Base-by-base conservation (phyloP, 2,797 vertebrate genomes). In the Enoplosus armatus region DNA sequence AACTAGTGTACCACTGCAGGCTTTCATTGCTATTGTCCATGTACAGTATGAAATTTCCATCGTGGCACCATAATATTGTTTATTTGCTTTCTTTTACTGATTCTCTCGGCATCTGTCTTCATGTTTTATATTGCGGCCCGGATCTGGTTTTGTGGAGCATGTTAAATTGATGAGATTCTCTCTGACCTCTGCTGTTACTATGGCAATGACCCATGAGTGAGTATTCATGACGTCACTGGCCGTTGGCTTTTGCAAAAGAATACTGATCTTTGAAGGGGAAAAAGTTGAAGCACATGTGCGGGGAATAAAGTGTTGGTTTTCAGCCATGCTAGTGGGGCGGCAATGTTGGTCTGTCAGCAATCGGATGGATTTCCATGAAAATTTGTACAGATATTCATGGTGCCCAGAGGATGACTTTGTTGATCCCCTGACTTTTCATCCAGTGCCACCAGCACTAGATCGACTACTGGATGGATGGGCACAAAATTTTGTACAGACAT, bases 191-290 rank as follows among this genome's bases (percentile, higher is more conserved):
- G 18, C 51, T 70, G 75, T 89, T 82, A 74, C 73, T 31, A 73
- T 89, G 77, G 72, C 61, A 72, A 81, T 58, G 72, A 86, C 75
- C 73, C 63, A 51, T 70, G 69, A 72, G 72, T 74, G 26, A 65
- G 29, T 63, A 41, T 77, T 15, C 22, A 39, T 83, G 68, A 88
- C 68, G 84, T 81, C 0, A 77, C 6, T 67, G 69, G 43, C 73
- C 2, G 60, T 58, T 71, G 60, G 56, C 51, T 61, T 47, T 71
- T 66, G 50, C 41, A 73, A 47, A 64, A 72, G 37, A 78, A 79
- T 27, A 33, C 24, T 48, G 24, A 67, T 20, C 27, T 48, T 31
- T 41, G 37, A 43, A 65, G 20, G 7, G 48, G 29, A 16, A 39
- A 35, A 53, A 1, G 6, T 50, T n/a, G 33, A 72, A 56, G 33